Conservation (phyloP, 2,797 vertebrate genomes). For the Eleutherodactylus coqui region DNA sequence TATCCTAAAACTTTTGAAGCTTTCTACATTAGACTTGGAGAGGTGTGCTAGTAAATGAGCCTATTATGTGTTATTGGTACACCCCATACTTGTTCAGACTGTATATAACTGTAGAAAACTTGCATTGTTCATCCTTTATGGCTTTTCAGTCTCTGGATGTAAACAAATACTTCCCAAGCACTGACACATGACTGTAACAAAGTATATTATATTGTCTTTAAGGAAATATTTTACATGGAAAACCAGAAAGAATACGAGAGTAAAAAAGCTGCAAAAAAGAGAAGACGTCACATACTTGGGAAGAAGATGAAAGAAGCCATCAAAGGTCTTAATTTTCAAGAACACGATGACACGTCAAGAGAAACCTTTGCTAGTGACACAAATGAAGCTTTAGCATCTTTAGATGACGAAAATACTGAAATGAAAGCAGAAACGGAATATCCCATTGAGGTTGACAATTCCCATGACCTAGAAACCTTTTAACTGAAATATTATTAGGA, state of each 20-base stretch:
- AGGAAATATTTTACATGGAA: constrained; percentile 91
- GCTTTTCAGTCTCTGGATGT: neutral
- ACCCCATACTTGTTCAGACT: neutral
- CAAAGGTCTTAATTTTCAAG: constrained; percentile 90
- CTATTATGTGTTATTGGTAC: neutral
- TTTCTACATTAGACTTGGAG: neutral
- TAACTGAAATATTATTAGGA: constrained; percentile 69
- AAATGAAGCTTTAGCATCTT: constrained; percentile 89
- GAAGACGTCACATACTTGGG: constrained; percentile 85
- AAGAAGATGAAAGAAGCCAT: constrained; percentile 98
- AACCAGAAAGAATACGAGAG: constrained; percentile 85
- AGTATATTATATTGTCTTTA: constrained; percentile 45
- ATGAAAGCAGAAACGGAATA: constrained; percentile 85
- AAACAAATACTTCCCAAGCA: neutral
- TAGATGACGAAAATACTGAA: constrained; percentile 85
- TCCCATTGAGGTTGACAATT: constrained; percentile 86
- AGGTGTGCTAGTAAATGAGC: too few relatives aligned
- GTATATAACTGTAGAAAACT: neutral
- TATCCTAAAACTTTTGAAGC: too few relatives aligned
- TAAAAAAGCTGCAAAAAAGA: constrained; percentile 93
- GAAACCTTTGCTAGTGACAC: constrained; percentile 98
- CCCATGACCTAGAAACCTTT: constrained; percentile 90
- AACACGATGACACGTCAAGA: constrained; percentile 92
- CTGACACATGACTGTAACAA: neutral
- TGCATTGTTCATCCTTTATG: neutral